These are phyloP conservation scores for Rhinella marina DNA, from an alignment of 2,797 vertebrate species.

Conservation along the genomic window DNA sequence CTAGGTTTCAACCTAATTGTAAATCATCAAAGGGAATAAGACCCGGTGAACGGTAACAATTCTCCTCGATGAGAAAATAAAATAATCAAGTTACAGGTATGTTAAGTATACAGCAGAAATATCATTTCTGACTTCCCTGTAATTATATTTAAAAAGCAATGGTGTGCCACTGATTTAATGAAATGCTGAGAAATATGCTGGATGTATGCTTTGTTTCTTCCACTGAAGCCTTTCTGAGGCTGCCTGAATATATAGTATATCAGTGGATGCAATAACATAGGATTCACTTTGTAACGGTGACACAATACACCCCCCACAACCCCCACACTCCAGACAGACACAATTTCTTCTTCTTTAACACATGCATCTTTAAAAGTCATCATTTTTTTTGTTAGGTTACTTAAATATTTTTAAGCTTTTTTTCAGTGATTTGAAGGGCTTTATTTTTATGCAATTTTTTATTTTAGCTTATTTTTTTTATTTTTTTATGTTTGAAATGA, in stretches of 20 bases:
- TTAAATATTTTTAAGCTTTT: too few species aligned
- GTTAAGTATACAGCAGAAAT: conserved; percentile 42
- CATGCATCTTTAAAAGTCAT: too few species aligned
- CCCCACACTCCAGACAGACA: too few species aligned
- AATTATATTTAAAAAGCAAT: not conserved
- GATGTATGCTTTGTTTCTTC: not conserved
- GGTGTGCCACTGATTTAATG: not conserved
- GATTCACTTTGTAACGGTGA: too few species aligned
- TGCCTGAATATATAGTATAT: not conserved
- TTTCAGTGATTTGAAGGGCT: too few species aligned
- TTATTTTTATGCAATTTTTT: too few species aligned
- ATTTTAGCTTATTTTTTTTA: too few species aligned
- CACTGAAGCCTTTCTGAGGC: not conserved
- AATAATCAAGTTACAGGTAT: conserved; percentile 45
- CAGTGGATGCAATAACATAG: not conserved
- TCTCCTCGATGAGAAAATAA: conserved; percentile 33
- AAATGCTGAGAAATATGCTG: not conserved
- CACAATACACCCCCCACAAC: too few species aligned
- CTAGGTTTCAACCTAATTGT: conserved; percentile 46
- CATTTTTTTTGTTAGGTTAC: too few species aligned
- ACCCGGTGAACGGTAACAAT: conserved; percentile 25
- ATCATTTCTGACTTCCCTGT: not conserved
- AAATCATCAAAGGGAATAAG: conserved; percentile 50
- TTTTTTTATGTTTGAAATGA: too few species aligned
- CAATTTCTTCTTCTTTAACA: too few species aligned